Conservation (phyloP, 1,140 invertebrate species). For the Eurosta solidaginis region DNA sequence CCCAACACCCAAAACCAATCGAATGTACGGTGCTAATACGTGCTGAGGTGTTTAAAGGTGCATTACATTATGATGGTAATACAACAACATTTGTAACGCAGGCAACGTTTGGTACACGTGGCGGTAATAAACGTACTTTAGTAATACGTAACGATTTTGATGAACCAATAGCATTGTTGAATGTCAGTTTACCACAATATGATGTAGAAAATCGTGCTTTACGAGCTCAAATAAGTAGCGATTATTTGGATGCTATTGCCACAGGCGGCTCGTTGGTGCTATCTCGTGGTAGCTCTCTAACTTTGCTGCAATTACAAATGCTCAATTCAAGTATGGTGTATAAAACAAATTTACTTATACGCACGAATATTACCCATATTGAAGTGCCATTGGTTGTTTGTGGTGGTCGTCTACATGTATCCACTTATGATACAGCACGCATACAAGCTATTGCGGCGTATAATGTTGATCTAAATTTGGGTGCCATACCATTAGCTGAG, state of each 20-base stretch:
- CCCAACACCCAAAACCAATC: not conserved
- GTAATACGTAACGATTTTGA: slow-evolving; percentile 46
- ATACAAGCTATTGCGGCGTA: slow-evolving; percentile 33
- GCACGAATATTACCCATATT: slow-evolving; percentile 48
- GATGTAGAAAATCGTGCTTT: slow-evolving; percentile 58
- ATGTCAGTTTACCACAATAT: slow-evolving; percentile 36
- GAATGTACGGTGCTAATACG: slow-evolving; percentile 47
- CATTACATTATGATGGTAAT: slow-evolving; percentile 44
- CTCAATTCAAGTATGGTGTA: slow-evolving; percentile 50
- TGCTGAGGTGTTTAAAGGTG: slow-evolving; percentile 51
- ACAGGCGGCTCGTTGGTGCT: slow-evolving; percentile 24
- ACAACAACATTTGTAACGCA: slow-evolving; percentile 46
- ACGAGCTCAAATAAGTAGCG: slow-evolving; percentile 62
- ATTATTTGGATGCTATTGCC: slow-evolving; percentile 64
- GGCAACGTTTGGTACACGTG: slow-evolving; percentile 35
- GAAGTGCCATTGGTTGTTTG: slow-evolving; percentile 46
- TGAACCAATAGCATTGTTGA: slow-evolving; percentile 42
- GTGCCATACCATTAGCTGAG: slow-evolving; percentile 49
- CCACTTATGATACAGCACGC: slow-evolving; percentile 34
- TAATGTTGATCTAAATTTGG: slow-evolving; percentile 46
- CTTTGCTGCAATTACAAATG: slow-evolving; percentile 38
- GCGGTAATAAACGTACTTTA: slow-evolving; percentile 41
- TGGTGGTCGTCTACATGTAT: slow-evolving; percentile 46
- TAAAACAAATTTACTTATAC: slow-evolving; percentile 38
- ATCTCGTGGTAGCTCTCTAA: slow-evolving; percentile 45